These are phyloP conservation scores for Oreochromis grahami DNA, from an alignment of 2,797 vertebrate species.

Conservation along the genomic window DNA sequence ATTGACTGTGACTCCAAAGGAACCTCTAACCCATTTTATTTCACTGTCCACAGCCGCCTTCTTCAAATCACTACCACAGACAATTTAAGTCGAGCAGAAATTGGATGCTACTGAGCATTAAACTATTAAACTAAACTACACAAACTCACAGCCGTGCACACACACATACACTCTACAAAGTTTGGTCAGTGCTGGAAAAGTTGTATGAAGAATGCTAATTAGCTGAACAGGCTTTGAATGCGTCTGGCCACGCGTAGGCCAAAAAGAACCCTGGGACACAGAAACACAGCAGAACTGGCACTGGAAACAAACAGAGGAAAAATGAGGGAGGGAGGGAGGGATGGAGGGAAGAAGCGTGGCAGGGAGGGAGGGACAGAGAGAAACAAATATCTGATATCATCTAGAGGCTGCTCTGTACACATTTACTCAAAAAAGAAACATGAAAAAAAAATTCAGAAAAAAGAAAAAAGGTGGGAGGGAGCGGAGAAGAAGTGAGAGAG, in stretches of 20 bases:
- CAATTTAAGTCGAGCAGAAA: conserved; percentile 13
- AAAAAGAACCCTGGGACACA: conserved; percentile 77
- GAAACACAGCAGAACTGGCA: conserved; percentile 81
- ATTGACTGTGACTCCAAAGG: neutral
- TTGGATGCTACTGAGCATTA: conserved; percentile 8
- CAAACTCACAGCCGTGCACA: conserved; percentile 14
- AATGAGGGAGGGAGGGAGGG: conserved; percentile 62
- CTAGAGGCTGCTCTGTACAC: conserved; percentile 74
- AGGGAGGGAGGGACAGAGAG: conserved; percentile 59
- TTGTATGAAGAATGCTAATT: conserved; percentile 76
- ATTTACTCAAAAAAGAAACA: conserved; percentile 71
- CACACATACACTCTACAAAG: conserved; percentile 50
- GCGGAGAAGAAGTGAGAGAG: neutral
- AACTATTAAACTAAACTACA: conserved; percentile 17
- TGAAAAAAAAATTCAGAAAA: conserved; percentile 37
- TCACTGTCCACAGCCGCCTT: neutral
- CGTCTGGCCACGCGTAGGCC: conserved; percentile 73
- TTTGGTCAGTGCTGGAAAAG: conserved; percentile 72
- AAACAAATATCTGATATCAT: conserved; percentile 72
- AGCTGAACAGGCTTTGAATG: conserved; percentile 76
- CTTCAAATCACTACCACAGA: conserved; percentile 1
- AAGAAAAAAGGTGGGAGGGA: conserved; percentile 58
- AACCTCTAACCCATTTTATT: neutral
- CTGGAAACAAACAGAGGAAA: conserved; percentile 77
- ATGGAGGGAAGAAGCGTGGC: conserved; percentile 55